phyloP scores from a whole-genome alignment of 2,113 vertebrate species.

The Trichomycterus rosablanca region DNA sequence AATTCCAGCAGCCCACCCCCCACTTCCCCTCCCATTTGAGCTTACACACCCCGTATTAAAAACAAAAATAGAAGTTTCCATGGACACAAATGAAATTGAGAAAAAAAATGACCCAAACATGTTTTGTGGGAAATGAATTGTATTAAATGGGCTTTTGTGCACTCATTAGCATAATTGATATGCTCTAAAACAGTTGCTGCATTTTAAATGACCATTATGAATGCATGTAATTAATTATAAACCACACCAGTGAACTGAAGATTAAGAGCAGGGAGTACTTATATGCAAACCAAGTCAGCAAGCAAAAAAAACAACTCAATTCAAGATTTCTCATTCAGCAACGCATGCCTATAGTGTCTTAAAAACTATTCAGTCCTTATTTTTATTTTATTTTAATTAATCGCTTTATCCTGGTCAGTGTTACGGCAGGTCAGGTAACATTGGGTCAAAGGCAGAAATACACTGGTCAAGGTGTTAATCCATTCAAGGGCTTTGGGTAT shows the following conservation, averaged over 20 bases:
- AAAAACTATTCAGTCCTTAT: too few species aligned
- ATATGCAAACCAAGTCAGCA: slow-evolving; percentile 19
- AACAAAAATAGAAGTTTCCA: not conserved
- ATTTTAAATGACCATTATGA: slow-evolving; percentile 48
- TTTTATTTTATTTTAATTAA: too few species aligned
- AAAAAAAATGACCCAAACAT: slow-evolving; percentile 30
- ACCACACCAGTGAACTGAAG: slow-evolving; percentile 29
- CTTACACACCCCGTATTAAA: not conserved
- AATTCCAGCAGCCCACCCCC: slow-evolving; percentile 17
- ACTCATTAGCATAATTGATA: slow-evolving; percentile 51
- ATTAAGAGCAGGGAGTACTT: slow-evolving; percentile 37
- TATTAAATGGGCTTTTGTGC: slow-evolving; percentile 45
- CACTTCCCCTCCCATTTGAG: not conserved
- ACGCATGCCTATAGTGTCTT: too few species aligned
- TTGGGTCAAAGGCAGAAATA: too few species aligned
- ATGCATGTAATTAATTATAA: slow-evolving; percentile 39
- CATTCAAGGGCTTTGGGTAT: too few species aligned
- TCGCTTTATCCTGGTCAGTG: too few species aligned
- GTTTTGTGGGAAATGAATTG: slow-evolving; percentile 27
- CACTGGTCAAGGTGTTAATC: too few species aligned
- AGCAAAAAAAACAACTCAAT: not conserved
- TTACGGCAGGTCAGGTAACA: too few species aligned
- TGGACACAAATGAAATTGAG: slow-evolving; percentile 25
- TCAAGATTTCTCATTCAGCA: not conserved
- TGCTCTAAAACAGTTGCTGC: slow-evolving; percentile 33